Evolutionary conservation across 2,888 invertebrate genomes (phyloP).

Genomic region (Machimus atricapillus): DNA sequence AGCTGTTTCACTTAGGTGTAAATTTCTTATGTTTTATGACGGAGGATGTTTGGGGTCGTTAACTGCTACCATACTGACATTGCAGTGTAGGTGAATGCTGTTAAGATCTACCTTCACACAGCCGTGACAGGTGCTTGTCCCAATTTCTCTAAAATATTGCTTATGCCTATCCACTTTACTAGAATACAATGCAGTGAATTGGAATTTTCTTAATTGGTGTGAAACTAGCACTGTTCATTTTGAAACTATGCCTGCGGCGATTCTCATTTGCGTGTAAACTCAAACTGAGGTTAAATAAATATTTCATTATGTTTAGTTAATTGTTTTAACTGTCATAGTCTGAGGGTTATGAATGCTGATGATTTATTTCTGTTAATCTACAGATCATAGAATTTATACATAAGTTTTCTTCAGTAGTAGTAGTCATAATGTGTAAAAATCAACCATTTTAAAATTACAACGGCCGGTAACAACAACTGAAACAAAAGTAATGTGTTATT

Average conservation of each 20-base stretch:
- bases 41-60: neutral
- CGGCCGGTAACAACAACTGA: too few relatives aligned
- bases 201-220: neutral
- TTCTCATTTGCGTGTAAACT: neutral
- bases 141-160: neutral
- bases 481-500: too few relatives aligned
- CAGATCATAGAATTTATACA: too few relatives aligned
- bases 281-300: neutral
- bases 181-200: neutral
- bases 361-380: too few relatives aligned
- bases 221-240: neutral
- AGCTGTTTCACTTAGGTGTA: neutral
- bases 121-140: neutral
- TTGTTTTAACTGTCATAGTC: neutral
- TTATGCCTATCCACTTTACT: neutral
- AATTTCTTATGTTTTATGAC: slow-evolving; percentile 4
- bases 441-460: too few relatives aligned
- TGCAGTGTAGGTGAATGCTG: neutral
- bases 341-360: neutral
- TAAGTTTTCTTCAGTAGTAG: too few relatives aligned
- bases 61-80: neutral
- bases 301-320: neutral
- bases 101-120: neutral
- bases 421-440: too few relatives aligned
- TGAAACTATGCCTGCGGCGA: neutral